Evolutionary conservation across 2,888 invertebrate genomes (phyloP).

Genomic region (Quadriops clusia): DNA sequence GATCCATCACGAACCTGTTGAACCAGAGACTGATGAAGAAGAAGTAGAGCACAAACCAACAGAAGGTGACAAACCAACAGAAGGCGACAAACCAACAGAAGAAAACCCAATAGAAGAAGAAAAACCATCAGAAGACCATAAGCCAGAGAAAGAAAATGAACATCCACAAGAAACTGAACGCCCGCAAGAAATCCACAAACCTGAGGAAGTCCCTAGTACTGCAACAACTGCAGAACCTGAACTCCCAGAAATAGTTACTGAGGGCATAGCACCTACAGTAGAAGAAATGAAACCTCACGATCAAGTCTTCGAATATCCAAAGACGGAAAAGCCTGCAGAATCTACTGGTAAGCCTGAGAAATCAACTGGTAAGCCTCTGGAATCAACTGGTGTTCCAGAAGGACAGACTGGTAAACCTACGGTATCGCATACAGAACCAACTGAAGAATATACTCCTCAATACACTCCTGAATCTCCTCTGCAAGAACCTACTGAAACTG

Average conservation of each 20-base stretch:
- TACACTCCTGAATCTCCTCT: conserved; percentile 12
- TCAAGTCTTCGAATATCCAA: too few relatives aligned
- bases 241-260: conserved; percentile 9
- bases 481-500: conserved; percentile 5
- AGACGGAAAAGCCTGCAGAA: too few relatives aligned
- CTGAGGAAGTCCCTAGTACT: not conserved
- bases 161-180: not conserved
- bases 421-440: too few relatives aligned
- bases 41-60: conserved; percentile 9
- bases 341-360: too few relatives aligned
- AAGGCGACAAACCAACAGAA: conserved; percentile 9
- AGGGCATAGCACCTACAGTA: too few relatives aligned
- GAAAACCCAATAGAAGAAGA: conserved; percentile 12
- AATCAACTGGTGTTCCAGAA: conserved; percentile 8
- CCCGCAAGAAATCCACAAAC: conserved; percentile 1
- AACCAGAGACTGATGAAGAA: conserved; percentile 10
- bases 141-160: conserved; percentile 3
- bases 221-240: conserved; percentile 3
- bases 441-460: conserved; percentile 8
- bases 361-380: too few relatives aligned
- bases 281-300: too few relatives aligned
- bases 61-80: not conserved
- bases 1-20: conserved; percentile 5
- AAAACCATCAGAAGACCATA: conserved; percentile 8
- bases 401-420: conserved; percentile 5